These are phyloP conservation scores for Pristis pectinata DNA, from an alignment of 2,797 vertebrate genomes.

Conservation along the genomic window DNA sequence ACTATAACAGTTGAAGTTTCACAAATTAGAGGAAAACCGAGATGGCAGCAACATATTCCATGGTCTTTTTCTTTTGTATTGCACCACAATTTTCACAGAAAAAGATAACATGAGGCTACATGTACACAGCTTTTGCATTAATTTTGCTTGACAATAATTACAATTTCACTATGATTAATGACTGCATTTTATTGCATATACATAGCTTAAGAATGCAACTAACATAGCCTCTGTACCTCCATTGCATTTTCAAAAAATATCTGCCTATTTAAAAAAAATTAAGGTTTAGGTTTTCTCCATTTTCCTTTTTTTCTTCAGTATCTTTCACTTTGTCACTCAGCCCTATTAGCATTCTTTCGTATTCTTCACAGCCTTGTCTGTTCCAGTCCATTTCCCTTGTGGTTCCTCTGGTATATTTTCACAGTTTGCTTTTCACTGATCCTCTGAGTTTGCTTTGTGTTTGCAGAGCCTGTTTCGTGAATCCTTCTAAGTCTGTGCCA, in stretches of 20 bases:
- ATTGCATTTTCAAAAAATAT: not conserved
- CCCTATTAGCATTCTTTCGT: not conserved
- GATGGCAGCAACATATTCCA: not conserved
- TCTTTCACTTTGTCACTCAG: not conserved
- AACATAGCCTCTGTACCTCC: not conserved
- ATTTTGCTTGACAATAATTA: not conserved
- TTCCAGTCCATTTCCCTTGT: not conserved
- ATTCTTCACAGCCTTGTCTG: not conserved
- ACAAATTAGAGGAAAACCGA: not conserved
- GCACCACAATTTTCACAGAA: not conserved
- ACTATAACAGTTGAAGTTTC: not conserved
- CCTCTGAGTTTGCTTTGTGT: not conserved
- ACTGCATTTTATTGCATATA: not conserved
- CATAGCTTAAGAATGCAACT: not conserved
- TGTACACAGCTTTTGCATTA: not conserved
- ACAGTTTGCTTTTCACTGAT: conserved; percentile 8
- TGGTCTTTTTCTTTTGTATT: not conserved
- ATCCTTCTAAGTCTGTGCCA: not conserved
- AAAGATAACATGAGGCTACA: not conserved
- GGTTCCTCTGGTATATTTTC: not conserved
- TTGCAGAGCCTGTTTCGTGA: not conserved
- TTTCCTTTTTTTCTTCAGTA: not conserved
- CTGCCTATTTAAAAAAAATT: not conserved
- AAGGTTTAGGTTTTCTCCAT: not conserved
- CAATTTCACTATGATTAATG: not conserved